Base-by-base conservation (phyloP, 2,113 vertebrate genomes). In the Gobiocypris rarus region DNA sequence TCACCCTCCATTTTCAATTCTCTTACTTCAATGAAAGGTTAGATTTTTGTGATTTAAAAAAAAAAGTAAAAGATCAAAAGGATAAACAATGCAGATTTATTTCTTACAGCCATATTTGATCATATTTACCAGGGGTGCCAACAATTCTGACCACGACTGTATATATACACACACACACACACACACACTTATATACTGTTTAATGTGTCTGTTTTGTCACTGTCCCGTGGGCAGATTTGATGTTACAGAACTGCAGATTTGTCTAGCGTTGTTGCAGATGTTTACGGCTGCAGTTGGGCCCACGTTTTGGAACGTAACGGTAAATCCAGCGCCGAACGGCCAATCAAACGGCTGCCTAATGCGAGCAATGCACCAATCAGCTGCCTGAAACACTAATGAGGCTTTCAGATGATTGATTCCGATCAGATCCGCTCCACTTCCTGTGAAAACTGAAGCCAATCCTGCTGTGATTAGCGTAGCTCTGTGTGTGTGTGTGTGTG, bases 161-260 rank as follows among this genome's bases (percentile, higher is more conserved):
- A n/a, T n/a, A n/a, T n/a, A n/a, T n/a, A n/a, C n/a, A n/a, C n/a
- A n/a, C n/a, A n/a, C n/a, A n/a, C 4, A 34, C 4, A 5, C 34
- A 34, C 34, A 34, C 34, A 34, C 34, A 34, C 34, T 0, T 34
- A 5, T n/a, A n/a, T n/a, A n/a, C n/a, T n/a, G 31, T 31, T 31
- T 34, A 45, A 45, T 45, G 43, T 45, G 9, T 10, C 45, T 24
- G 17, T 43, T 50, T 28, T 84, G 15, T 75, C n/a, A 65, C 45
- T 83, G 17, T 94, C 58, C 90, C 88, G 87, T 90, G 91, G 81
- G 24, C 94, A 96, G 95, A 94, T 95, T 95, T 88, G 94, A 95
- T 92, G 92, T 94, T 88, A 95, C 95, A 89, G 95, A 96, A 94
- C 92, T 95, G 89, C 86, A 96, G 93, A 93, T 95, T 91, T 88